Conservation (phyloP, 2,797 vertebrate species). For the Trachurus trachurus region DNA sequence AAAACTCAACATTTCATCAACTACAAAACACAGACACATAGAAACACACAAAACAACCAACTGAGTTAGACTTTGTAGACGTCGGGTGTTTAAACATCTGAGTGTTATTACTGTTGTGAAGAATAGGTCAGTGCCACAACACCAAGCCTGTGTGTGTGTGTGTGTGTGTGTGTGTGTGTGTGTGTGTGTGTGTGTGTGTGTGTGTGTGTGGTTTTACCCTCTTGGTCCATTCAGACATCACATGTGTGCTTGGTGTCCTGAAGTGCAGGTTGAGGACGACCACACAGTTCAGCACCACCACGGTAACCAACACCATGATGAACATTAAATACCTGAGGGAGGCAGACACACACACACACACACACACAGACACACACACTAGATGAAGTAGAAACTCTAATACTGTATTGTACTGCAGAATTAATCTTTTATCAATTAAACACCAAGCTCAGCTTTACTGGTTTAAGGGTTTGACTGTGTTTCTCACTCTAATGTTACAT, state of each 20-base stretch:
- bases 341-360: conserved; percentile 21
- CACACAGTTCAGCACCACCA: conserved; percentile 92
- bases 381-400: too few species aligned
- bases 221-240: conserved; percentile 93
- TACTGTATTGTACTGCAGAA: background rate
- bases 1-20: background rate
- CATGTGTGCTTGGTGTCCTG: conserved; percentile 94
- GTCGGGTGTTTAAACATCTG: too few species aligned
- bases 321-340: conserved; percentile 94
- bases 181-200: background rate
- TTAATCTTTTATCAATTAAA: too few species aligned
- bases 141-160: too few species aligned
- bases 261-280: conserved; percentile 97
- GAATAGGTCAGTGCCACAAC: too few species aligned
- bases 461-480: background rate
- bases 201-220: conserved; percentile 80
- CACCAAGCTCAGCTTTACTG: background rate
- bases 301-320: conserved; percentile 94
- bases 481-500: too few species aligned
- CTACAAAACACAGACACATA: too few species aligned
- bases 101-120: too few species aligned
- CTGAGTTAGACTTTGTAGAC: too few species aligned
- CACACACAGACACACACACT: conserved; percentile 12
- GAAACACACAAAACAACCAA: too few species aligned
- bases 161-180: conserved; percentile 3